Evolutionary conservation across 1,140 invertebrate species (phyloP).

Genomic region (Aphidius gifuensis): DNA sequence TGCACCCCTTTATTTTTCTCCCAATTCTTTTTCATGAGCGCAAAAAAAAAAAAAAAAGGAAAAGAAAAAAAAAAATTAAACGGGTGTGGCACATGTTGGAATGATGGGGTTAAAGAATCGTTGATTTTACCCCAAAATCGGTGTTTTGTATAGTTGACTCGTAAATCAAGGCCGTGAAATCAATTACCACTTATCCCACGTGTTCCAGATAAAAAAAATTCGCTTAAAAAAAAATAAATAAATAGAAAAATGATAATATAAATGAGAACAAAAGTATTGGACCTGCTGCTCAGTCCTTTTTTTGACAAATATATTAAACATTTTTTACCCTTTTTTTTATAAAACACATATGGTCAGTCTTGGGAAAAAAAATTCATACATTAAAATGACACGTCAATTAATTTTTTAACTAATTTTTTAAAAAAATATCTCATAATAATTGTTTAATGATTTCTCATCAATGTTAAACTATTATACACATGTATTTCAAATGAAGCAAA

Average conservation of each 20-base stretch:
- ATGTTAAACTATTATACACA: no score
- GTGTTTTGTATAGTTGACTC: constrained; percentile 28
- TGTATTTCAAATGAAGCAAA: no score
- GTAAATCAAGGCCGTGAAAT: constrained; percentile 54
- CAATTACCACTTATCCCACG: constrained; percentile 51
- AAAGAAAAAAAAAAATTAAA: constrained; percentile 22
- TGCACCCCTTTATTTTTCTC: constrained; percentile 30
- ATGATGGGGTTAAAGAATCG: constrained; percentile 42
- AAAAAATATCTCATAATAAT: no score
- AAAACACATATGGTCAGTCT: no score
- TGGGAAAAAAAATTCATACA: no score
- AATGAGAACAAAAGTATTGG: neutral
- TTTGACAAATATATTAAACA: constrained; percentile 8
- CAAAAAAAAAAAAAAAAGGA: no score
- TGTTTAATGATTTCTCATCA: no score
- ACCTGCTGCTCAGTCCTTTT: constrained; percentile 13
- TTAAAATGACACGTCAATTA: no score
- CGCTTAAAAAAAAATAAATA: constrained; percentile 23
- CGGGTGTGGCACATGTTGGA: constrained; percentile 46
- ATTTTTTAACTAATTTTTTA: no score
- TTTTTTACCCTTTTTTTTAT: neutral
- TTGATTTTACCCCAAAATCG: constrained; percentile 34
- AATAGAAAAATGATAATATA: constrained; percentile 8
- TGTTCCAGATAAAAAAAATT: constrained; percentile 4
- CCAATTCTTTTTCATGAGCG: neutral